Evolutionary conservation across 35 echinoderm and acorn worm species (phyloP).

Genomic region (Apostichopus parvimensis): DNA sequence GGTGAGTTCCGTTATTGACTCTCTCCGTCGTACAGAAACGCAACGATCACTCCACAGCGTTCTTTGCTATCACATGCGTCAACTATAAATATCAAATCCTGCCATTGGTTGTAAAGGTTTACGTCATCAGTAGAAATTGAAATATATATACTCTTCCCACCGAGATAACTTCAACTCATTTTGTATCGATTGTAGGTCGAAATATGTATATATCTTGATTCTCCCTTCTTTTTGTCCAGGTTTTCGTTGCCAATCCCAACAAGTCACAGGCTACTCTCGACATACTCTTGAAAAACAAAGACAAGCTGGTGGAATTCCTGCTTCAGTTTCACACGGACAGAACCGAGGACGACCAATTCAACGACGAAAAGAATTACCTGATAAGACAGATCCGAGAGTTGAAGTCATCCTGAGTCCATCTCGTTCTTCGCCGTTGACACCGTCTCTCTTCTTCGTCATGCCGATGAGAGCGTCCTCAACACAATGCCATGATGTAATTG

Average conservation of each 20-base stretch:
- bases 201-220: neutral
- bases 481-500: neutral
- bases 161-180: no score
- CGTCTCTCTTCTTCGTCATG: neutral
- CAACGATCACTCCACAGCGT: no score
- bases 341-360: constrained; percentile 99
- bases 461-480: neutral
- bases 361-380: constrained; percentile 97
- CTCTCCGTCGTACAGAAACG: no score
- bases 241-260: constrained; percentile 99
- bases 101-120: no score
- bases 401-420: constrained; percentile 32
- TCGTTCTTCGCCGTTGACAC: neutral
- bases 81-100: no score
- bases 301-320: constrained; percentile 95
- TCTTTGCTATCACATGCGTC: no score
- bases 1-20: constrained; percentile 70
- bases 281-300: constrained; percentile 94
- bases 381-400: constrained; percentile 97
- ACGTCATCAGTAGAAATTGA: no score
- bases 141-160: no score
- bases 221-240: constrained; percentile 55
- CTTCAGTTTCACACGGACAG: constrained; percentile 89
- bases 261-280: constrained; percentile 81
- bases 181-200: no score